Evolutionary conservation across 2,888 invertebrate species (phyloP), one percentile per base, ranked within the genome.

Genomic region (Ormyrus nitidulus): DNA sequence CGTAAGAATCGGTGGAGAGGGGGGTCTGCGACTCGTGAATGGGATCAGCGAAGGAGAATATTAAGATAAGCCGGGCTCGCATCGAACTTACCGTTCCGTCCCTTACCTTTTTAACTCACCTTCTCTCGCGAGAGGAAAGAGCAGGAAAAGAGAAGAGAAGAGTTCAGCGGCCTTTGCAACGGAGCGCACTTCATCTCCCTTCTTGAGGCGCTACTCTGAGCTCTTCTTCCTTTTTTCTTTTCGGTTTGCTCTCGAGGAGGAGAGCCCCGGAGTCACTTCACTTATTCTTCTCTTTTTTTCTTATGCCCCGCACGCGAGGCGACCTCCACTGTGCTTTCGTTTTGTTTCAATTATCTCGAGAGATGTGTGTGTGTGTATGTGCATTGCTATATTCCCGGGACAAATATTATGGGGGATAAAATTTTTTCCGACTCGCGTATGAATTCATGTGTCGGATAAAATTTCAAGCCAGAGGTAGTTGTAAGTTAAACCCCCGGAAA

Each of bases 21-120:
- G 13, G 54, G 11, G n/a, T 8, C 53, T 11, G 66, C 71, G 62
- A 71, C 46, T 71, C 71, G 78, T 83, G 84, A 84, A 84, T 83
- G 77, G 84, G 83, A 84, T 84, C 84, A 82, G 71, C 81, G 79
- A 83, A 81, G 84, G 69, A 84, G 84, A 84, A 84, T 84, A 84
- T 84, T 83, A 82, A 84, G 84, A 84, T 84, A 84, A 84, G 84
- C 84, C 71, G 66, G 46, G 58, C 53, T 65, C 71, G 61, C 49
- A 70, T 75, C 75, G 79, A 62, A 70, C 72, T 70, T 65, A 19
- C 19, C 19, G 19, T 19, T 53, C 61, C 68, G 59, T 62, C 49
- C 58, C 71, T 66, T 68, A 53, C 61, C 72, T 74, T 74, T 74
- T 73, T 73, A 73, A 56, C 71, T 78, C 56, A 46, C 64, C 66